phyloP scores from a whole-genome alignment of 2,113 vertebrate genomes.

The Chauna torquata region DNA sequence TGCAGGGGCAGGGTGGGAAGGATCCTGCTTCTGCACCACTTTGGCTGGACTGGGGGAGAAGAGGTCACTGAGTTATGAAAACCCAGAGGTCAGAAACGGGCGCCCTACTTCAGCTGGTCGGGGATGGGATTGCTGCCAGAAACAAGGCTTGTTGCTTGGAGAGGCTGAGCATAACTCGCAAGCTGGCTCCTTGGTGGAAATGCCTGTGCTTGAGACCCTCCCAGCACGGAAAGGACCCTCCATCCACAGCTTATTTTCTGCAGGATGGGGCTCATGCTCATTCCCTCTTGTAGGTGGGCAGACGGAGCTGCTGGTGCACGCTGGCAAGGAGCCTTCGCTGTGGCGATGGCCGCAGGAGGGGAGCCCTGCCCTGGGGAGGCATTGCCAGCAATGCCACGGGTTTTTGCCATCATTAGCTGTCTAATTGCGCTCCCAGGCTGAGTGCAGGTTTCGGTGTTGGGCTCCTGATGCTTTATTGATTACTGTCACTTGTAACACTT shows the following conservation, averaged over 20 bases:
- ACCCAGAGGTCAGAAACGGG: neutral
- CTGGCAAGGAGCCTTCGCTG: neutral
- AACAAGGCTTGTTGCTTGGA: neutral
- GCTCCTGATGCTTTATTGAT: slow-evolving; percentile 66
- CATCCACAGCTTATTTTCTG: neutral
- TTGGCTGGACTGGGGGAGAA: neutral
- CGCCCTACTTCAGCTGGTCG: neutral
- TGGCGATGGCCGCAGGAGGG: neutral
- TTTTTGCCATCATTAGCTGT: slow-evolving; percentile 21
- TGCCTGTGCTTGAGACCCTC: neutral
- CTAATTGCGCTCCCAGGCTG: slow-evolving; percentile 37
- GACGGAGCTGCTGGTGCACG: rapidly evolving
- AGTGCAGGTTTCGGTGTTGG: neutral
- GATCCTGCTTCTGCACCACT: neutral
- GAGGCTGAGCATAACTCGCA: neutral
- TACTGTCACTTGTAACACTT: slow-evolving; percentile 6
- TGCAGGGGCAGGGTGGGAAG: neutral
- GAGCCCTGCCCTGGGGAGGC: neutral
- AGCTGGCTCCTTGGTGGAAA: neutral
- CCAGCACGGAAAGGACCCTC: neutral
- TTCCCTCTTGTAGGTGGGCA: neutral
- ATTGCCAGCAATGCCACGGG: neutral
- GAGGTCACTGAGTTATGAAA: neutral
- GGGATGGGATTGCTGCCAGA: neutral
- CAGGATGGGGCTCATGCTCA: neutral